Percentiles rank a stretch among this genome's conserved stretches.
These are phyloP conservation scores for Catharus minimus DNA, from an alignment of 2,113 vertebrate species.

Conservation along the genomic window DNA sequence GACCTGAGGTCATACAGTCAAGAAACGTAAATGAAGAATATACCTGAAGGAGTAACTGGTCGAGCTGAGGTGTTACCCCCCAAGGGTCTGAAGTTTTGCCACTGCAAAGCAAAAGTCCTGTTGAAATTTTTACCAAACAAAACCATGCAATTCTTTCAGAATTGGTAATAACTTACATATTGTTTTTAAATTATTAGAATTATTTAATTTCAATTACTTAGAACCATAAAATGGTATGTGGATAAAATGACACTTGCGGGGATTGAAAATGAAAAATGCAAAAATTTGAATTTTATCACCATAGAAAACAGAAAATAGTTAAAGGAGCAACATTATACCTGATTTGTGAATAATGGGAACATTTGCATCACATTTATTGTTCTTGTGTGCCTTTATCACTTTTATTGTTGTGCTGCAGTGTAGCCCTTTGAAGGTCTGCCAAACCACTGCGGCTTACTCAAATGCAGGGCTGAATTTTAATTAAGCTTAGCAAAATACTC, in stretches of 20 bases:
- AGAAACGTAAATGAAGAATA: conserved; percentile 29
- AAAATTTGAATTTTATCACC: background rate
- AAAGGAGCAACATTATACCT: conserved; percentile 20
- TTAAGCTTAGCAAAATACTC: conserved; percentile 73
- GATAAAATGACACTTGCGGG: background rate
- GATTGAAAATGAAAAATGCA: background rate
- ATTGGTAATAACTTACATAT: background rate
- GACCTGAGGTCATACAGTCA: conserved; percentile 17
- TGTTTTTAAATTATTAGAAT: background rate
- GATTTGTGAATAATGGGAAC: conserved; percentile 58
- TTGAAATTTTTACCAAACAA: conserved; percentile 1
- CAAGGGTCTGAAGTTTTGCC: background rate
- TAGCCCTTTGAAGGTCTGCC: conserved; percentile 78
- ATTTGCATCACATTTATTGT: conserved; percentile 60
- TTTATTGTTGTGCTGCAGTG: conserved; percentile 72
- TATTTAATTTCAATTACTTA: background rate
- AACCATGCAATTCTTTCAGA: background rate
- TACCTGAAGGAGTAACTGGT: background rate
- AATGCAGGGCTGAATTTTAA: conserved; percentile 76
- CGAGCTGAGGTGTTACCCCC: background rate
- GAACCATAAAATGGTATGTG: background rate
- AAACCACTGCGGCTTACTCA: conserved; percentile 75
- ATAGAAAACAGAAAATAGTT: background rate
- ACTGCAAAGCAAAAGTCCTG: background rate
- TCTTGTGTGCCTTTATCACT: conserved; percentile 67